Conservation (phyloP, 2,888 invertebrate species). For the Apocheima hispidaria region DNA sequence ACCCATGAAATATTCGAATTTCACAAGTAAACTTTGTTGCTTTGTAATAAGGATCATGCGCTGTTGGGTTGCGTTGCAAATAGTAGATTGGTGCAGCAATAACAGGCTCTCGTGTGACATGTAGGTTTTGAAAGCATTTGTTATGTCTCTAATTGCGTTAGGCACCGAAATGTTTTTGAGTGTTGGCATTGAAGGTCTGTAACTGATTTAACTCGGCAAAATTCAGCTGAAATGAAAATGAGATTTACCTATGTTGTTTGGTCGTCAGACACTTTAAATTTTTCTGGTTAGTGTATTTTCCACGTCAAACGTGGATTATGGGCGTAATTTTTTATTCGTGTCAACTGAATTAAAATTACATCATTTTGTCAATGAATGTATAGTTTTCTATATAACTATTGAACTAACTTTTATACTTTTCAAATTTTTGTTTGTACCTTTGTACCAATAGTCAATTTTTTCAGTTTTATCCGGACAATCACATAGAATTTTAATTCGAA, state of each 20-base stretch:
- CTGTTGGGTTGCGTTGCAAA: slow-evolving; percentile 15
- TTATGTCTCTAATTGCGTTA: slow-evolving; percentile 69
- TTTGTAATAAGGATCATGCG: slow-evolving; percentile 41
- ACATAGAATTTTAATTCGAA: slow-evolving; percentile 1
- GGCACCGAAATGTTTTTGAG: slow-evolving; percentile 67
- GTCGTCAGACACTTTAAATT: slow-evolving; percentile 15
- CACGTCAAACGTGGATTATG: not conserved
- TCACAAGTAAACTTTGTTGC: slow-evolving; percentile 43
- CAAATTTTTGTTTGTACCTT: not conserved
- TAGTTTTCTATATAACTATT: too few relatives aligned
- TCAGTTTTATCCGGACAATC: not conserved
- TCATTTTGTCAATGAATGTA: too few relatives aligned
- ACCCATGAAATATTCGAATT: slow-evolving; percentile 42
- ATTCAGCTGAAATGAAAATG: slow-evolving; percentile 23
- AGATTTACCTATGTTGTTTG: slow-evolving; percentile 21
- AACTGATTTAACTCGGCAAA: slow-evolving; percentile 42
- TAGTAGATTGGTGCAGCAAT: slow-evolving; percentile 56
- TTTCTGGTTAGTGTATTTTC: not conserved
- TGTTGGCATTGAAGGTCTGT: slow-evolving; percentile 56
- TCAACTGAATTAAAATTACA: too few relatives aligned
- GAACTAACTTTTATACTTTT: too few relatives aligned
- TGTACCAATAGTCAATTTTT: not conserved
- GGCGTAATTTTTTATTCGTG: too few relatives aligned
- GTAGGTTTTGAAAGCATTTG: slow-evolving; percentile 63
- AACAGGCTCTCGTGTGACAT: slow-evolving; percentile 66